Evolutionary conservation across 92 coral and sea anemone genomes (phyloP).

Genomic region (Nematostella vectensis): DNA sequence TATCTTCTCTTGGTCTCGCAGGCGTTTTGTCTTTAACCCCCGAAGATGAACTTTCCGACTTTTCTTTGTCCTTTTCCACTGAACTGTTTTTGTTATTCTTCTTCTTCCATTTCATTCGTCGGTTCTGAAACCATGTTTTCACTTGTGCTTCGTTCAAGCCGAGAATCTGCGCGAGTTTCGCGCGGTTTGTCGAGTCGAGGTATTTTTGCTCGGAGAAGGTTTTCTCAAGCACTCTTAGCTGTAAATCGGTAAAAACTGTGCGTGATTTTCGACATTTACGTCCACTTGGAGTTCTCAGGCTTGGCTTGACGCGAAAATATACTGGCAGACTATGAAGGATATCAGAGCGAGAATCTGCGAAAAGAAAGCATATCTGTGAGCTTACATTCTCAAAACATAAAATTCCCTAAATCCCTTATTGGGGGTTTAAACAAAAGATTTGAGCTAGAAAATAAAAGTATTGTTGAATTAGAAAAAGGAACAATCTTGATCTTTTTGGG

Average conservation of each 20-base stretch:
- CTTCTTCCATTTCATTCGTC: slow-evolving; percentile 98
- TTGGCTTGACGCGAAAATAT: slow-evolving; percentile 93
- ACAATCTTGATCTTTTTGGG: background rate
- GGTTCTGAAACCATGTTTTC: slow-evolving; percentile 97
- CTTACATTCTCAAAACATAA: too few species aligned
- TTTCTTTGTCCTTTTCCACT: slow-evolving; percentile 12
- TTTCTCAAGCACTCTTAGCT: slow-evolving; percentile 88
- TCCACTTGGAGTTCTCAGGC: slow-evolving; percentile 92
- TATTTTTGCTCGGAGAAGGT: slow-evolving; percentile 93
- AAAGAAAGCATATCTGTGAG: slow-evolving; percentile 1
- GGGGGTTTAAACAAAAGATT: slow-evolving; percentile 17
- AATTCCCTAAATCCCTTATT: slow-evolving; percentile 6
- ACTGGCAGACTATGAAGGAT: slow-evolving; percentile 83
- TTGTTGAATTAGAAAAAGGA: background rate
- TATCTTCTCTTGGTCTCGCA: too few species aligned
- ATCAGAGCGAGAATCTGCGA: slow-evolving; percentile 83
- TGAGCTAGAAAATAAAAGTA: slow-evolving; percentile 2
- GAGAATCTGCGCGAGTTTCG: slow-evolving; percentile 89
- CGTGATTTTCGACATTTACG: slow-evolving; percentile 95
- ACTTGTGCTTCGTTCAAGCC: slow-evolving; percentile 96
- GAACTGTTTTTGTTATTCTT: slow-evolving; percentile 52
- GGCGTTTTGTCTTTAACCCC: slow-evolving; percentile 28
- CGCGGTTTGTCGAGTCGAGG: slow-evolving; percentile 92
- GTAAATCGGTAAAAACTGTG: slow-evolving; percentile 95
- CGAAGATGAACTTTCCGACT: slow-evolving; percentile 23